Evolutionary conservation across 1,140 invertebrate genomes (phyloP).

Genomic region (Lepidurus couesii): DNA sequence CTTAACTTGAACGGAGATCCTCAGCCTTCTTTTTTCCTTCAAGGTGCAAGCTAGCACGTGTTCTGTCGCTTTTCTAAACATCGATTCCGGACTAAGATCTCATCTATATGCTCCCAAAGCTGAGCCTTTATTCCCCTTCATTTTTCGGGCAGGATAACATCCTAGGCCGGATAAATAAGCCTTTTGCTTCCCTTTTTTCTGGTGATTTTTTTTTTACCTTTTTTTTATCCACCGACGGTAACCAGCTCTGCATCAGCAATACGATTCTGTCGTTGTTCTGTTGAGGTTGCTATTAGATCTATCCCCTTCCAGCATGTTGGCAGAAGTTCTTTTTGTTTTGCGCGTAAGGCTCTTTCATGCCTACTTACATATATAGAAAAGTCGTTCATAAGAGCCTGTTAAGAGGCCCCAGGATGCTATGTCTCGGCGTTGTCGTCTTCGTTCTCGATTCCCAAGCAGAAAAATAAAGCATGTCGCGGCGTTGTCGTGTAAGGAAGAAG

Average conservation of each 20-base stretch:
- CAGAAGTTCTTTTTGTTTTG: background rate
- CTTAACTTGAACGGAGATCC: background rate
- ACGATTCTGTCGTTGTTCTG: conserved; percentile 11
- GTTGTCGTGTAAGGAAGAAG: background rate
- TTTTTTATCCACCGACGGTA: background rate
- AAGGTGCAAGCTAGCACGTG: conserved; percentile 2
- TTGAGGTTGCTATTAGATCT: background rate
- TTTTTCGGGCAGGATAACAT: background rate
- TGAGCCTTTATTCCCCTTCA: conserved; percentile 1
- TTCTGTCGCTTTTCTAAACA: background rate
- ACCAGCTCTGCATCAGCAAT: conserved; percentile 1
- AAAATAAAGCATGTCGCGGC: conserved; percentile 10
- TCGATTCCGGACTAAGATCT: conserved; percentile 7
- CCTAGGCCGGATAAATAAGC: background rate
- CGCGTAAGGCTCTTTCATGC: background rate
- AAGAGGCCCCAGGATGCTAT: background rate
- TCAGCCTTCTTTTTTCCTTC: background rate
- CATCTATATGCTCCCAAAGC: conserved; percentile 10
- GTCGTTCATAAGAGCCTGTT: conserved; percentile 8
- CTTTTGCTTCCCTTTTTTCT: background rate
- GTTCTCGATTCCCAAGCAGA: background rate
- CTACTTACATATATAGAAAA: background rate
- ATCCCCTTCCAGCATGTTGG: background rate
- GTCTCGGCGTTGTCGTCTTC: background rate
- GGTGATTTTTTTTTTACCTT: background rate